Percentiles rank a stretch among this genome's conserved stretches.
Evolutionary conservation across 2,888 invertebrate species (phyloP).

Genomic region (Raillietiella orientalis): DNA sequence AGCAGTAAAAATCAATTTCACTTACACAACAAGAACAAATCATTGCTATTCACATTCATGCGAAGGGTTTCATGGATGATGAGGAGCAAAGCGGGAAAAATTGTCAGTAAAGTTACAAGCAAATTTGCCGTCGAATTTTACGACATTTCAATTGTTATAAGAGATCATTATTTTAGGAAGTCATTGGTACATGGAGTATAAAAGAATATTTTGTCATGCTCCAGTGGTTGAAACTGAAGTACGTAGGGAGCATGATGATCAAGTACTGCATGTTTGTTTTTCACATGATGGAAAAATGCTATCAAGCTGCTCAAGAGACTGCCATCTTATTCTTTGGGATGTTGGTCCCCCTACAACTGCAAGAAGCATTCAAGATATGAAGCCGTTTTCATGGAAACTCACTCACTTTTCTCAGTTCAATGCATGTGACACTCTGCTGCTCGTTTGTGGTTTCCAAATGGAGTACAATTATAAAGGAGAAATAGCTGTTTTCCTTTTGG

Average conservation of each 20-base stretch:
- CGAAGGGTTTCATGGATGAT: too few species aligned
- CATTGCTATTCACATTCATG: too few species aligned
- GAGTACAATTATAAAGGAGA: slow-evolving; percentile 50
- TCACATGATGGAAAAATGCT: slow-evolving; percentile 53
- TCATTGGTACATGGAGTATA: slow-evolving; percentile 45
- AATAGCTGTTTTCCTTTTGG: too few species aligned
- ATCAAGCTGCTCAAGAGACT: slow-evolving; percentile 57
- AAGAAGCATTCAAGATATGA: slow-evolving; percentile 56
- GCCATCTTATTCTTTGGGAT: slow-evolving; percentile 48
- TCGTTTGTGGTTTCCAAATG: slow-evolving; percentile 55
- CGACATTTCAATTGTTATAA: too few species aligned
- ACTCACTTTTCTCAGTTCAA: slow-evolving; percentile 63
- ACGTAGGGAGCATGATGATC: slow-evolving; percentile 32
- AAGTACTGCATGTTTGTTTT: slow-evolving; percentile 55
- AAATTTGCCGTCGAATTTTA: too few species aligned
- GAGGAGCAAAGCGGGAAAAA: too few species aligned
- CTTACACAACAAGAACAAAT: too few species aligned
- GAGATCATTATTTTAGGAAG: too few species aligned
- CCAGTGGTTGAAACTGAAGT: slow-evolving; percentile 34
- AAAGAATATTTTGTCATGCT: slow-evolving; percentile 30
- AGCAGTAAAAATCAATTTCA: too few species aligned
- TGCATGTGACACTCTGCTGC: slow-evolving; percentile 35
- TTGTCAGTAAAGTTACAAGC: too few species aligned
- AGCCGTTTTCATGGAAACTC: slow-evolving; percentile 45
- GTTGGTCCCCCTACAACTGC: too few species aligned